Evolutionary conservation across 1,140 invertebrate species (phyloP).

Genomic region (Pararge aegeria): DNA sequence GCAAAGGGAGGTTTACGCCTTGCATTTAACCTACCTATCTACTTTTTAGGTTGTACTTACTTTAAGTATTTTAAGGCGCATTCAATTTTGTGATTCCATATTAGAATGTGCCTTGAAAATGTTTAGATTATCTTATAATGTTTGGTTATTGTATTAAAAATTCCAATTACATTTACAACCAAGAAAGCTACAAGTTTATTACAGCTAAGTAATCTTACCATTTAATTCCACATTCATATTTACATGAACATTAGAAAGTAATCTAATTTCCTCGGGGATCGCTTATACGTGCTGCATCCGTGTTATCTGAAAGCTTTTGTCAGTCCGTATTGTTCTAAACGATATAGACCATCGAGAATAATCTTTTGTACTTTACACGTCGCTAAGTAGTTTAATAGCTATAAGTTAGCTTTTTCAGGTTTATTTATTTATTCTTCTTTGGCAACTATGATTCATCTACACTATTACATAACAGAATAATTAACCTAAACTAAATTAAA

Average conservation of each 20-base stretch:
- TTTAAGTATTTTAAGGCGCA: no score
- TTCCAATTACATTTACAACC: neutral
- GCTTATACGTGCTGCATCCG: conserved; percentile 7
- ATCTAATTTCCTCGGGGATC: conserved; percentile 6
- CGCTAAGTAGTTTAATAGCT: neutral
- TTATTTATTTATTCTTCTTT: no score
- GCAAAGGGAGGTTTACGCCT: no score
- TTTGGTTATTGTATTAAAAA: no score
- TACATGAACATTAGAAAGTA: conserved; percentile 4
- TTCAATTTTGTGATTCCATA: no score
- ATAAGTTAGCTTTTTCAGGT: neutral
- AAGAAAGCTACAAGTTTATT: neutral
- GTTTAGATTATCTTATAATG: no score
- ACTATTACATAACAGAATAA: no score
- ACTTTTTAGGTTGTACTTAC: no score
- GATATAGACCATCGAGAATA: conserved; percentile 5
- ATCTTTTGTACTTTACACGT: neutral
- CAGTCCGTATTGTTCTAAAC: conserved; percentile 8
- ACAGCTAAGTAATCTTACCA: neutral
- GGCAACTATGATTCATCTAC: no score
- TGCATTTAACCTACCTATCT: no score
- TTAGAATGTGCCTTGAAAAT: no score
- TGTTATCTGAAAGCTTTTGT: neutral
- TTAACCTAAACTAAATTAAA: no score
- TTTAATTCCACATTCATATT: conserved; percentile 6